These are phyloP conservation scores for Nomia melanderi DNA, from an alignment of 1,140 invertebrate genomes.

Conservation along the genomic window DNA sequence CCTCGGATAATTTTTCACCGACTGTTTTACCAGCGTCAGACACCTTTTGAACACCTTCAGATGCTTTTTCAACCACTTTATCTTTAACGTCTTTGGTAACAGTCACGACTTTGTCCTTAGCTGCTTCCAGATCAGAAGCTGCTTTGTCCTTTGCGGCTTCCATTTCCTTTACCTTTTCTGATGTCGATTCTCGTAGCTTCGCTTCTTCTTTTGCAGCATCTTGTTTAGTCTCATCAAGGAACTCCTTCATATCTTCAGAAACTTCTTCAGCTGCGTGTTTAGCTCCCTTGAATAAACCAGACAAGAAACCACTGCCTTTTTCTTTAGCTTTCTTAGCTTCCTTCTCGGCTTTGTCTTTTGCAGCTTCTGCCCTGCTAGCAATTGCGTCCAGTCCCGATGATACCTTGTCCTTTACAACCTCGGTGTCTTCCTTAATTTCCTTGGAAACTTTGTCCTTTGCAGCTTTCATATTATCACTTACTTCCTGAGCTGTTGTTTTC, in stretches of 20 bases:
- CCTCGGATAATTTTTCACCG: slow-evolving; percentile 44
- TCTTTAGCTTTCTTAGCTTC: slow-evolving; percentile 57
- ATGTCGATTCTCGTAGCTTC: slow-evolving; percentile 38
- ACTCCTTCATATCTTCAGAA: slow-evolving; percentile 71
- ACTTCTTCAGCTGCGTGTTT: slow-evolving; percentile 72
- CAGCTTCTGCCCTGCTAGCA: neutral
- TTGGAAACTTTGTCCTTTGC: slow-evolving; percentile 5
- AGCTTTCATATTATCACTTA: neutral
- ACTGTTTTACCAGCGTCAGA: slow-evolving; percentile 8
- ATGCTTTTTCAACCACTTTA: slow-evolving; percentile 61
- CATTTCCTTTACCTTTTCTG: slow-evolving; percentile 29
- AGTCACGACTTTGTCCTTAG: neutral
- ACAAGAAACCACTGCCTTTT: slow-evolving; percentile 50
- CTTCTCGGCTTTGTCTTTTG: slow-evolving; percentile 1
- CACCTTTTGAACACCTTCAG: slow-evolving; percentile 5
- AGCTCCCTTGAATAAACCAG: slow-evolving; percentile 58
- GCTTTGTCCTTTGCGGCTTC: slow-evolving; percentile 32
- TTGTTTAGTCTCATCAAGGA: slow-evolving; percentile 64
- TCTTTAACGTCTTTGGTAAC: slow-evolving; percentile 12
- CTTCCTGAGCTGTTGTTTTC: neutral
- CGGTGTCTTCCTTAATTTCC: neutral
- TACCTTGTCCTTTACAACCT: neutral
- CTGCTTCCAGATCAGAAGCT: neutral
- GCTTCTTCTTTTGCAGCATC: slow-evolving; percentile 61
- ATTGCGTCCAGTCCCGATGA: slow-evolving; percentile 11